Evolutionary conservation across 2,888 invertebrate genomes (phyloP).

Genomic region (Eumacrocentrus americanus): DNA sequence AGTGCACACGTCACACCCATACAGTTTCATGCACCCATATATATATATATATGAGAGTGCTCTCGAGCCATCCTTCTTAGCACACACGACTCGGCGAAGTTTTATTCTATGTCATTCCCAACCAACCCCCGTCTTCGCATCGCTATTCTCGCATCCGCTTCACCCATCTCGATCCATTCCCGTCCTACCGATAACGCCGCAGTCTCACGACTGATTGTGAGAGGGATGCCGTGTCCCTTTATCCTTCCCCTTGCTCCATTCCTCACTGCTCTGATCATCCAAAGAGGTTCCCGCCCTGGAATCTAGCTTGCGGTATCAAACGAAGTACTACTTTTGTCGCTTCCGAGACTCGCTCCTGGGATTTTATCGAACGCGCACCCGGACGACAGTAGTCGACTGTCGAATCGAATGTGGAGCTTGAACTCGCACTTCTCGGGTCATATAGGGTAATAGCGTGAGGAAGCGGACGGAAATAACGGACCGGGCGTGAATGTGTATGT

Average conservation of each 20-base stretch:
- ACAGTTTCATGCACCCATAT: constrained; percentile 4
- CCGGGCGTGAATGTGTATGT: too few relatives aligned
- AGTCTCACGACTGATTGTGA: constrained; percentile 25
- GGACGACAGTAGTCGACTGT: not conserved
- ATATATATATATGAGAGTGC: constrained; percentile 19
- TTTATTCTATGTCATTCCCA: constrained; percentile 44
- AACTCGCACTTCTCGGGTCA: not conserved
- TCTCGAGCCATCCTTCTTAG: constrained; percentile 49
- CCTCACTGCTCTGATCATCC: constrained; percentile 11
- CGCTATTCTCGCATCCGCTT: too few relatives aligned
- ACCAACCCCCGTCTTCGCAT: constrained; percentile 9
- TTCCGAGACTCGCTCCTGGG: not conserved
- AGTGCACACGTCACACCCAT: constrained; percentile 33
- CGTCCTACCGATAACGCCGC: constrained; percentile 21
- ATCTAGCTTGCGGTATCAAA: constrained; percentile 24
- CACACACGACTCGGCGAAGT: constrained; percentile 41
- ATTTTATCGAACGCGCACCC: constrained; percentile 1
- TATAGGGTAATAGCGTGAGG: not conserved
- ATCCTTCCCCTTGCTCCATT: constrained; percentile 9
- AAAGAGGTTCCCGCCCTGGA: constrained; percentile 5
- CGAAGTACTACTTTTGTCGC: not conserved
- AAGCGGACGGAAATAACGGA: not conserved
- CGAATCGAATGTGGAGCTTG: not conserved
- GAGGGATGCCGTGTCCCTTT: constrained; percentile 26
- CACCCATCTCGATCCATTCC: constrained; percentile 19